Conservation (phyloP, 2,888 invertebrate species). For the Drosophila quasianomalipes region DNA sequence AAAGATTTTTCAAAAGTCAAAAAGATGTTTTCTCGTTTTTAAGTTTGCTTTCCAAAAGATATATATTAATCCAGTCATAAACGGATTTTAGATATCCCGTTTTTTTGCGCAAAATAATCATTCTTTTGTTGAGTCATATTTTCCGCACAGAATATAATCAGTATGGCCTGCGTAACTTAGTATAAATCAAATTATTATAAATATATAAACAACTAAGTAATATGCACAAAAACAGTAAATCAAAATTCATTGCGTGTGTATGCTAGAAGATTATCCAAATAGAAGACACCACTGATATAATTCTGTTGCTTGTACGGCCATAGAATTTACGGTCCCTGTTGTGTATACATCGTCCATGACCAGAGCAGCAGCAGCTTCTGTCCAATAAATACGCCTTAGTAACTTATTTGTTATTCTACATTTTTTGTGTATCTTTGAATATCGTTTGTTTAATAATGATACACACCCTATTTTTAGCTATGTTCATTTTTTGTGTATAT, state of each 20-base stretch:
- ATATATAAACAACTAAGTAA: neutral
- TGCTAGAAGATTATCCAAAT: neutral
- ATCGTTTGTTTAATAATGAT: slow-evolving; percentile 14
- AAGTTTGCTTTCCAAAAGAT: neutral
- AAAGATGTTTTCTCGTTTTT: neutral
- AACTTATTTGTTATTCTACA: slow-evolving; percentile 30
- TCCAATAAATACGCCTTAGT: slow-evolving; percentile 29
- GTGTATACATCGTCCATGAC: slow-evolving; percentile 14
- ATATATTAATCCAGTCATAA: neutral
- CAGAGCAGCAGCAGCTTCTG: slow-evolving; percentile 39
- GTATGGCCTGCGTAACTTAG: neutral
- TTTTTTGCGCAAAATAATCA: neutral
- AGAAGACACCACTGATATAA: neutral
- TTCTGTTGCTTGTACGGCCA: neutral
- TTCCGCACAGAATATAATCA: neutral
- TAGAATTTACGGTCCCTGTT: neutral
- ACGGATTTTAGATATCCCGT: neutral
- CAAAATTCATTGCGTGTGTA: neutral
- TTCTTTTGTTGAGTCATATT: neutral
- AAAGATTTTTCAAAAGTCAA: neutral
- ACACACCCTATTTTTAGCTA: slow-evolving; percentile 19
- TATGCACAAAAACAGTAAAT: neutral
- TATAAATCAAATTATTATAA: neutral
- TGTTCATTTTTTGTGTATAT: slow-evolving; percentile 24
- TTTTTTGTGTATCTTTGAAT: slow-evolving; percentile 13